These are phyloP conservation scores for Pollenia amentaria DNA, from an alignment of 2,888 invertebrate genomes.

Conservation along the genomic window DNA sequence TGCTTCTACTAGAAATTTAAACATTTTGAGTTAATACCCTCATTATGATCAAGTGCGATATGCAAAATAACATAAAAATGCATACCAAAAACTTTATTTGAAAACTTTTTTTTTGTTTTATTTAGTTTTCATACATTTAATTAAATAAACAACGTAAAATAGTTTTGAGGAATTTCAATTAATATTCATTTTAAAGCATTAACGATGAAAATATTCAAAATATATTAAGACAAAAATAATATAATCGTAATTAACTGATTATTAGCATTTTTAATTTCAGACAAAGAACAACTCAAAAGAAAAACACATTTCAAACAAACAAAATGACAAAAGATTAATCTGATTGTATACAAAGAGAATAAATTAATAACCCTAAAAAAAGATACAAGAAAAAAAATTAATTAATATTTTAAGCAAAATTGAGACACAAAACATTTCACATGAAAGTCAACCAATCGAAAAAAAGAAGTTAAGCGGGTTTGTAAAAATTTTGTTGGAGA, in stretches of 20 bases:
- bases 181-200: too few relatives aligned
- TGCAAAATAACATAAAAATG: too few relatives aligned
- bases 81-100: too few relatives aligned
- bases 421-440: slow-evolving; percentile 37
- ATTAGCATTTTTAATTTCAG: slow-evolving; percentile 68
- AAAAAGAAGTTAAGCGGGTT: slow-evolving; percentile 25
- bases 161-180: too few relatives aligned
- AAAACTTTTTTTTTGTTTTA: too few relatives aligned
- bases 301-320: slow-evolving; percentile 10
- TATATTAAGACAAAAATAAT: slow-evolving; percentile 5
- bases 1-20: too few relatives aligned
- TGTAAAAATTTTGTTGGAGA: neutral
- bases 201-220: slow-evolving; percentile 9
- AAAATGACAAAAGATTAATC: slow-evolving; percentile 58
- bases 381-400: slow-evolving; percentile 2
- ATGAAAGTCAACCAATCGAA: neutral
- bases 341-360: slow-evolving; percentile 19
- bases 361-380: slow-evolving; percentile 45
- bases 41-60: too few relatives aligned
- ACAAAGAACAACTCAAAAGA: slow-evolving; percentile 21
- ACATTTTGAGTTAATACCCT: too few relatives aligned
- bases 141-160: too few relatives aligned
- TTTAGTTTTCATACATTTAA: too few relatives aligned
- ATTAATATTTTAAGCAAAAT: slow-evolving; percentile 40
- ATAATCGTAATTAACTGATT: slow-evolving; percentile 33